Evolutionary conservation across 2,888 invertebrate genomes (phyloP).

Genomic region (Unio pictorum): DNA sequence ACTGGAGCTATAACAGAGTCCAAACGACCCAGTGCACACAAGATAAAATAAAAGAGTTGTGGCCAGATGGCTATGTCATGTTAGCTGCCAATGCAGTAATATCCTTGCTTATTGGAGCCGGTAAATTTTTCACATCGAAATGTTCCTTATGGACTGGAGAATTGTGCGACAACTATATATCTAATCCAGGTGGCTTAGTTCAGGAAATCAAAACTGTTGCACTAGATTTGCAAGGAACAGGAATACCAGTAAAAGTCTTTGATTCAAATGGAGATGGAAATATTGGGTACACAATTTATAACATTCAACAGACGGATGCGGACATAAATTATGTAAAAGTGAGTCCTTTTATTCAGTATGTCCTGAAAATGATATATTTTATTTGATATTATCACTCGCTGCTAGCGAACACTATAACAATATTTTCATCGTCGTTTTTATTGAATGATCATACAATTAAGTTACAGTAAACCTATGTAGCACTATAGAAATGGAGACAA

Average conservation of each 20-base stretch:
- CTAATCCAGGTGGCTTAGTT: background rate
- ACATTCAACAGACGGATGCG: constrained; percentile 1
- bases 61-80: constrained; percentile 11
- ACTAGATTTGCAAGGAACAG: constrained; percentile 8
- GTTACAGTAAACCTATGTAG: too few relatives aligned
- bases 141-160: constrained; percentile 6
- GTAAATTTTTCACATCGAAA: constrained; percentile 6
- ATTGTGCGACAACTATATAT: constrained; percentile 9
- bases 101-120: constrained; percentile 11
- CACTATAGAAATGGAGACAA: too few relatives aligned
- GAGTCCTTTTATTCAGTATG: too few relatives aligned
- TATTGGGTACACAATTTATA: constrained; percentile 20
- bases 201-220: constrained; percentile 1
- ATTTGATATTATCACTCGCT: too few relatives aligned
- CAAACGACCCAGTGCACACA: too few relatives aligned
- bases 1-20: constrained; percentile 12
- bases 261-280: constrained; percentile 21
- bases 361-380: too few relatives aligned
- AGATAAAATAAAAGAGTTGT: background rate
- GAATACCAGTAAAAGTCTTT: constrained; percentile 5
- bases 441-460: too few relatives aligned
- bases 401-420: too few relatives aligned
- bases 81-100: constrained; percentile 14
- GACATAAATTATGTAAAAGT: too few relatives aligned
- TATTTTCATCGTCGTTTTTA: too few relatives aligned